Evolutionary conservation across 2,797 vertebrate genomes (phyloP).

Genomic region (Pteropus rufus): DNA sequence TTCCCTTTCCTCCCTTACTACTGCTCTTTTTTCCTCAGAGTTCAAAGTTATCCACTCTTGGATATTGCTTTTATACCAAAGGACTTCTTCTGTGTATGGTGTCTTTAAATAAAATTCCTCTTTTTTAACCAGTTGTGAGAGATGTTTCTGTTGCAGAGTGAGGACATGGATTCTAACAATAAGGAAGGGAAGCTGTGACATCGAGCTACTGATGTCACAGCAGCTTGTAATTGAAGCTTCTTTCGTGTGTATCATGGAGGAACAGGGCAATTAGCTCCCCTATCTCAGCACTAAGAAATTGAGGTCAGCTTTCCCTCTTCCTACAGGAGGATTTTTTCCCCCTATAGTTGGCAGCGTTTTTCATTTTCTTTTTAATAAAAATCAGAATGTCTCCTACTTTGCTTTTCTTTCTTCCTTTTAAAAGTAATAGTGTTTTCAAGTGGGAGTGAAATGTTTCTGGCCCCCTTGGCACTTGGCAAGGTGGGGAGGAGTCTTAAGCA

Average conservation of each 20-base stretch:
- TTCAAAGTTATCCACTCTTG: background rate
- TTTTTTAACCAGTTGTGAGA: background rate
- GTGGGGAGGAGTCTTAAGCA: background rate
- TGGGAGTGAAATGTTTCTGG: background rate
- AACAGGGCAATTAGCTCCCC: too few species aligned
- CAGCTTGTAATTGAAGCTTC: background rate
- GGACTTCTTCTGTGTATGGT: background rate
- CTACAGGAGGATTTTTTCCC: background rate
- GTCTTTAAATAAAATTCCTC: background rate
- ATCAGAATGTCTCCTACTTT: background rate
- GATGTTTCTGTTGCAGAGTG: background rate
- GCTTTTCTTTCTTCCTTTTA: background rate
- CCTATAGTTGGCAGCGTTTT: background rate
- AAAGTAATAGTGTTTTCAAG: background rate
- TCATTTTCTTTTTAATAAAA: conserved; percentile 2
- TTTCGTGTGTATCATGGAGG: background rate
- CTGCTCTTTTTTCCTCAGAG: background rate
- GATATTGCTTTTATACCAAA: background rate
- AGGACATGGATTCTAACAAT: background rate
- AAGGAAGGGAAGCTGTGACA: background rate
- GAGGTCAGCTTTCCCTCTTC: background rate
- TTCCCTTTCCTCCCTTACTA: background rate
- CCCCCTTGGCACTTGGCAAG: background rate
- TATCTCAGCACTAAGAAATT: background rate
- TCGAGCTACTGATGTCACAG: background rate